These are phyloP conservation scores for Irena cyanogastra DNA, from an alignment of 2,113 vertebrate species.

Conservation along the genomic window DNA sequence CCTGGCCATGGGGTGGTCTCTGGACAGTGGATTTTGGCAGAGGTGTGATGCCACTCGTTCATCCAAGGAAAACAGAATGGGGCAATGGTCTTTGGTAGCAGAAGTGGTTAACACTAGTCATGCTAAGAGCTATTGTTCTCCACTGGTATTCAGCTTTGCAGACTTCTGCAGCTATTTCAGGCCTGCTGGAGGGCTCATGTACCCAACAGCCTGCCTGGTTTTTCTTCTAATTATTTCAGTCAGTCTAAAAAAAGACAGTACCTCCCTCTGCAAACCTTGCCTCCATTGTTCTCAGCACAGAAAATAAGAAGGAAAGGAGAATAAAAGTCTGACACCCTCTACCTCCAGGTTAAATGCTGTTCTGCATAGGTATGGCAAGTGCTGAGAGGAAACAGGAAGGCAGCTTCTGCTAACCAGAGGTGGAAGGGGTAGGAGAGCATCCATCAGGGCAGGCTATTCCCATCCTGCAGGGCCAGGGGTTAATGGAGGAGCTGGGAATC, in stretches of 20 bases:
- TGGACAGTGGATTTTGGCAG: background rate
- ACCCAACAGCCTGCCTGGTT: slow-evolving; percentile 46
- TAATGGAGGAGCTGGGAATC: slow-evolving; percentile 8
- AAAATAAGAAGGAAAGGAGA: background rate
- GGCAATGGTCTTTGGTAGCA: background rate
- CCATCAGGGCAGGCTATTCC: background rate
- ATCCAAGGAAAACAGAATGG: background rate
- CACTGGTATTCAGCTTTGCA: slow-evolving; percentile 44
- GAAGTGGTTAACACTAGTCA: slow-evolving; percentile 33
- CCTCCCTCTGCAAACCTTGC: slow-evolving; percentile 54
- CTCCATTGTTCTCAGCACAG: background rate
- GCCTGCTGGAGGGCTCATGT: slow-evolving; percentile 42
- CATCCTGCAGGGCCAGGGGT: background rate
- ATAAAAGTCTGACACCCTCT: background rate
- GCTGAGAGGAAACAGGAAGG: background rate
- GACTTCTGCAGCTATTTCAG: slow-evolving; percentile 56
- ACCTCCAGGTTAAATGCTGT: background rate
- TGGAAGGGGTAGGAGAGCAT: background rate
- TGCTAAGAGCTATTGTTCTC: slow-evolving; percentile 39
- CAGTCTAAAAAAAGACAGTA: slow-evolving; percentile 50
- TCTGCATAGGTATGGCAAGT: background rate
- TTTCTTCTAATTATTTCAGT: slow-evolving; percentile 55
- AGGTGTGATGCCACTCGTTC: background rate
- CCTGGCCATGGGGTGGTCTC: background rate
- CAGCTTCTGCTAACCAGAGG: background rate